Evolutionary conservation across 2,797 vertebrate genomes (phyloP).

Genomic region (Ptychadena robeensis): DNA sequence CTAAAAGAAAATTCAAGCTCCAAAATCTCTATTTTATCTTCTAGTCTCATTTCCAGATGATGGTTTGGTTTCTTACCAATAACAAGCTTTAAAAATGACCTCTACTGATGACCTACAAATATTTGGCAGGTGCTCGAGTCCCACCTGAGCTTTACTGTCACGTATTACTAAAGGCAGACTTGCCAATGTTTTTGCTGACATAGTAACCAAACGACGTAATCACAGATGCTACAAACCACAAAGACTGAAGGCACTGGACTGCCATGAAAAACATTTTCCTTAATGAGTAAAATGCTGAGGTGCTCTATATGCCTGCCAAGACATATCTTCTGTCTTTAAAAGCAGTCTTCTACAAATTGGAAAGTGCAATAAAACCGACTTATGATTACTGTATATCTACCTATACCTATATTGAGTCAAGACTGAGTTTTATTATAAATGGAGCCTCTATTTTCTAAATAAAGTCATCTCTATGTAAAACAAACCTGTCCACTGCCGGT

Average conservation of each 20-base stretch:
- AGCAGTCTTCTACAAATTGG: background rate
- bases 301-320: background rate
- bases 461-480: no score
- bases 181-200: slow-evolving; percentile 46
- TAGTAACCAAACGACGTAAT: slow-evolving; percentile 41
- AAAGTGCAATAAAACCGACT: no score
- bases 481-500: no score
- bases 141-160: slow-evolving; percentile 43
- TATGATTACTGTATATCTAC: no score
- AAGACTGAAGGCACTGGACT: background rate
- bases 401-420: no score
- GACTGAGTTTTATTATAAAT: no score
- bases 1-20: background rate
- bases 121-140: slow-evolving; percentile 30
- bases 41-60: background rate
- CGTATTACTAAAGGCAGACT: background rate
- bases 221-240: background rate
- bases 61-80: slow-evolving; percentile 1
- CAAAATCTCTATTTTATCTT: background rate
- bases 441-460: no score
- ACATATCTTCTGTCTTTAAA: background rate
- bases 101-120: slow-evolving; percentile 1
- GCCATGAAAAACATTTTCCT: slow-evolving; percentile 48
- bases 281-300: slow-evolving; percentile 3
- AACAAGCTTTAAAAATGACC: slow-evolving; percentile 1